Evolutionary conservation across 1,140 invertebrate genomes (phyloP), one percentile per base, ranked within the genome.

Genomic region (Rhysida immarginata): DNA sequence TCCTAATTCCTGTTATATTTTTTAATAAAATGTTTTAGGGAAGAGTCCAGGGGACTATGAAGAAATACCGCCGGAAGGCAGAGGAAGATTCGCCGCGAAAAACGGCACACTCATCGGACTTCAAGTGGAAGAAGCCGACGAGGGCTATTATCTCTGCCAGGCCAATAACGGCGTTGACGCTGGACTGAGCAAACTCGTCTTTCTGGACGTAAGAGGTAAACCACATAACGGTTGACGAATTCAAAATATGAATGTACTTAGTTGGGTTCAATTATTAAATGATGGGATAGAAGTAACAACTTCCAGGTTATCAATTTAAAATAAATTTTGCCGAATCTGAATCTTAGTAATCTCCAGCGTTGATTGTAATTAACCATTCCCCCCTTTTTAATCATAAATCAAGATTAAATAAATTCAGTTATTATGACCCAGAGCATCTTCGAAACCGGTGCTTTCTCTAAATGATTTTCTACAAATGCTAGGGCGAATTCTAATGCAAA

Each of bases 91-190:
- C 24, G 20, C 49, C 3, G 59, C 43, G 43, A 48, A 41, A 25
- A 76, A 76, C 59, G 74, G 75, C 0, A 72, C 71, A 1, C 63
- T 76, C 18, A 60, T 67, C 21, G 71, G 75, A 21, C 61, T 61
- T 18, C 56, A 67, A 2, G 68, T 69, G 2, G 51, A 60, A 20
- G 66, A 69, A 26, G 58, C 59, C 11, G 73, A 76, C 42, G 65
- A 62, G 2, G 67, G 73, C 1, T 67, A 68, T 56, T 76, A 74
- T 57, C 58, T 76, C 24, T 76, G 74, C 58, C 69, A 72, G 26
- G 70, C 73, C 0, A 67, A 64, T 26, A 76, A 76, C 55, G 64
- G 66, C 8, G 67, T 76, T 20, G 72, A 70, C 20, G 63, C 68
- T 16, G 69, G 64, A 20, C 63, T 75, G 41, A 75, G 73, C 57